These are phyloP conservation scores for Cuniculus paca DNA, from an alignment of 2,797 vertebrate species.

Conservation along the genomic window DNA sequence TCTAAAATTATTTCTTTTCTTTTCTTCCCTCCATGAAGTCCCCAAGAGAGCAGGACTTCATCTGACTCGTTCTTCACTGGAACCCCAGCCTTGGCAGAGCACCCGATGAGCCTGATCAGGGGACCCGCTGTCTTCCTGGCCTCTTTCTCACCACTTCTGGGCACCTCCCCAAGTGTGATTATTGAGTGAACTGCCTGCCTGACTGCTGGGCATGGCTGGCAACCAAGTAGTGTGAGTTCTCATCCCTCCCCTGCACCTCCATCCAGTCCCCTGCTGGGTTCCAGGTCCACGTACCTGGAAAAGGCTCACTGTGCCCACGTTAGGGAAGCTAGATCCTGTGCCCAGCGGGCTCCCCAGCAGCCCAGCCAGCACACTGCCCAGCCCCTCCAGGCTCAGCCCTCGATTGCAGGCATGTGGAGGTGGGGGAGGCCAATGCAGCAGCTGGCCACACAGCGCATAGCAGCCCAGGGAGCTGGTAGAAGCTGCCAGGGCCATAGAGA, in stretches of 20 bases:
- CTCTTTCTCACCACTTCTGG: background rate
- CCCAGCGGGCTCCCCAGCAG: constrained; percentile 89
- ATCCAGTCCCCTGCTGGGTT: fast-evolving
- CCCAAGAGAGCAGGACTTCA: background rate
- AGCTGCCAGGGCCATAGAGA: constrained; percentile 89
- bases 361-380: constrained; percentile 90
- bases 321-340: constrained; percentile 90
- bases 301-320: constrained; percentile 87
- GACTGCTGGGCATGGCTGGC: background rate
- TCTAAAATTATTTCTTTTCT: constrained; percentile 35
- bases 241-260: background rate
- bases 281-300: constrained; percentile 88
- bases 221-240: background rate
- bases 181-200: background rate
- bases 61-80: background rate
- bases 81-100: background rate
- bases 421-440: constrained; percentile 85
- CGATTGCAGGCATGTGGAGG: constrained; percentile 89
- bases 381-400: constrained; percentile 90
- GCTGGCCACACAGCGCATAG: constrained; percentile 89
- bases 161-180: background rate
- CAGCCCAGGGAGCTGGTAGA: constrained; percentile 91
- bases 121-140: background rate
- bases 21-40: constrained; percentile 25
- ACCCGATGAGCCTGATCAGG: background rate